Evolutionary conservation across 2,888 invertebrate species (phyloP), one percentile per base, ranked within the genome.

Genomic region (Spisula subtruncata): DNA sequence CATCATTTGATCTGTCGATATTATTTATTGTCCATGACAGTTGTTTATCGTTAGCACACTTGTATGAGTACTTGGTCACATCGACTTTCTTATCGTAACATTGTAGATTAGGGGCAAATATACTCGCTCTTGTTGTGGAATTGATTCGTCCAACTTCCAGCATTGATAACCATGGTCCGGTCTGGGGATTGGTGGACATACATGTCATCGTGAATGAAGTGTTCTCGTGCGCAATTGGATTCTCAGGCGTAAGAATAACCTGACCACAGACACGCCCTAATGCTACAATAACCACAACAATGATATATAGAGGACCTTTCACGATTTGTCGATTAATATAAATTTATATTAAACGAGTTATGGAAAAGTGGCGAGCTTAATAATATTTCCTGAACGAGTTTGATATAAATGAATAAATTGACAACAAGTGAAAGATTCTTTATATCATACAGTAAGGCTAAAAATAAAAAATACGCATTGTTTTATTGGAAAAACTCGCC

Each of bases 181-280:
- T 41, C n/a, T n/a, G 20, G 25, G 8, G 25, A 0, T 51, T 51
- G 14, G 25, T 25, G n/a, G 48, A 81, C 14, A 51, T 35, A 51
- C 81, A 81, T n/a, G 81, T 48, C n/a, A 81, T 1, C n/a, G n/a
- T 51, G 5, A 48, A 14, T 0, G 81, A 4, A 48, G 0, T 51
- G 51, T 80, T 81, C 12, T 81, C 81, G 20, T n/a, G 8, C 25
- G 25, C 51, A 41, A 25, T n/a, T 51, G 6, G 12, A 48, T 14
- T 12, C 12, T 48, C 6, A 6, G 81, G 51, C n/a, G 81, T 81
- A 0, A 88, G 83, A 35, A 87, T 80, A 56, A 81, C 48, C n/a
- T 81, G 56, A n/a, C 56, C 56, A 56, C n/a, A 56, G 20, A 56
- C 56, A 56, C n/a, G 6, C 18, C n/a, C n/a, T 5, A 56, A 20